These are phyloP conservation scores for Porites cylindrica DNA, from an alignment of 92 coral and sea anemone genomes.

Conservation along the genomic window DNA sequence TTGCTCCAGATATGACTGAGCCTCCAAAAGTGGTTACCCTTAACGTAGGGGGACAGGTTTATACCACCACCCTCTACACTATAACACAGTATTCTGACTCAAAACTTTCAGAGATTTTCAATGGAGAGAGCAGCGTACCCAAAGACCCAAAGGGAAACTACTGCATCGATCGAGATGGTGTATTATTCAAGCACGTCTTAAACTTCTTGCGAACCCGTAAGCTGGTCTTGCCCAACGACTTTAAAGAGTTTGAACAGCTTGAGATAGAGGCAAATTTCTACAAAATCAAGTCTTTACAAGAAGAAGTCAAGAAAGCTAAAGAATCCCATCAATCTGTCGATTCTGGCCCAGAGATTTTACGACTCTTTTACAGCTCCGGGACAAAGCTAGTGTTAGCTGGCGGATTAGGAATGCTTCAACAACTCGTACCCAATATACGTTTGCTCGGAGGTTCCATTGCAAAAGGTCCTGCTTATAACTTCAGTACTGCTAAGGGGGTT, in stretches of 20 bases:
- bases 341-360: slow-evolving; percentile 41
- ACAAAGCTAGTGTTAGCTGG: slow-evolving; percentile 68
- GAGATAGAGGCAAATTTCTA: slow-evolving; percentile 71
- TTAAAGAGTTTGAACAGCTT: slow-evolving; percentile 62
- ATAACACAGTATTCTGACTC: slow-evolving; percentile 76
- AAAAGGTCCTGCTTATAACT: slow-evolving; percentile 57
- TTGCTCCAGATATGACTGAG: slow-evolving; percentile 8
- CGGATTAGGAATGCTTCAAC: slow-evolving; percentile 50
- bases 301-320: slow-evolving; percentile 43
- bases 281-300: slow-evolving; percentile 57
- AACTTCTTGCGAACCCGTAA: slow-evolving; percentile 71
- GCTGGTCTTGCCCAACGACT: slow-evolving; percentile 60
- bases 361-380: slow-evolving; percentile 60
- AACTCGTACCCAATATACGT: slow-evolving; percentile 60
- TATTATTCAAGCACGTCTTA: slow-evolving; percentile 63
- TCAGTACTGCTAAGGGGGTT: slow-evolving; percentile 20
- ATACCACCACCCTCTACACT: slow-evolving; percentile 79
- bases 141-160: slow-evolving; percentile 62
- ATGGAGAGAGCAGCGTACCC: slow-evolving; percentile 45
- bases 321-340: background rate
- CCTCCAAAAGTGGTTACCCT: slow-evolving; percentile 64
- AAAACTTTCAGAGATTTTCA: slow-evolving; percentile 58
- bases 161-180: slow-evolving; percentile 78
- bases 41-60: slow-evolving; percentile 81
- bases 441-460: slow-evolving; percentile 52